Evolutionary conservation across 2,797 vertebrate species (phyloP).

Genomic region (Schizopygopsis malacanthus): DNA sequence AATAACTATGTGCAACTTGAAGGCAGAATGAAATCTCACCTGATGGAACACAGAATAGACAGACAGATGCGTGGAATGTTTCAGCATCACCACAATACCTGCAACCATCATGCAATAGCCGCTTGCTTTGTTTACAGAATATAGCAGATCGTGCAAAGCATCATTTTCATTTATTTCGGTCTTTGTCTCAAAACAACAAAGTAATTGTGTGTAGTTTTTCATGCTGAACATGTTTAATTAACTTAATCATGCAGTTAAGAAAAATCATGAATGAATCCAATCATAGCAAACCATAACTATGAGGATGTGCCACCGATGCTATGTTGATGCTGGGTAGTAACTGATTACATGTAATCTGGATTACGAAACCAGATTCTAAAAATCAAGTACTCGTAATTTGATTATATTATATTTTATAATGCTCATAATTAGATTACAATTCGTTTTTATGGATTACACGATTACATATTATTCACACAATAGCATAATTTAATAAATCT

Average conservation of each 20-base stretch:
- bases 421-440: not conserved
- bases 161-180: not conserved
- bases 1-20: conserved; percentile 75
- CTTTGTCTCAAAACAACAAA: not conserved
- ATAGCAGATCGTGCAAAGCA: not conserved
- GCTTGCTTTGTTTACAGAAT: conserved; percentile 42
- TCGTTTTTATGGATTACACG: not conserved
- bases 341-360: no score
- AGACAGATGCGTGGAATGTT: conserved; percentile 59
- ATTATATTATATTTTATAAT: not conserved
- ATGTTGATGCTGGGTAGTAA: no score
- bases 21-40: conserved; percentile 67
- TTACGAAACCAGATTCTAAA: not conserved
- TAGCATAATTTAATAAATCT: no score
- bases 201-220: not conserved
- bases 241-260: not conserved
- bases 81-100: conserved; percentile 42
- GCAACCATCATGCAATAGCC: conserved; percentile 28
- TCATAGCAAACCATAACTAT: not conserved
- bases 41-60: conserved; percentile 67
- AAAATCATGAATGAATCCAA: not conserved
- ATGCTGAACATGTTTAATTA: not conserved
- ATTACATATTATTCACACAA: no score
- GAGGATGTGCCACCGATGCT: not conserved
- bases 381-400: not conserved